These are phyloP conservation scores for Ramphastos sulfuratus DNA, from an alignment of 2,113 vertebrate genomes.

Conservation along the genomic window DNA sequence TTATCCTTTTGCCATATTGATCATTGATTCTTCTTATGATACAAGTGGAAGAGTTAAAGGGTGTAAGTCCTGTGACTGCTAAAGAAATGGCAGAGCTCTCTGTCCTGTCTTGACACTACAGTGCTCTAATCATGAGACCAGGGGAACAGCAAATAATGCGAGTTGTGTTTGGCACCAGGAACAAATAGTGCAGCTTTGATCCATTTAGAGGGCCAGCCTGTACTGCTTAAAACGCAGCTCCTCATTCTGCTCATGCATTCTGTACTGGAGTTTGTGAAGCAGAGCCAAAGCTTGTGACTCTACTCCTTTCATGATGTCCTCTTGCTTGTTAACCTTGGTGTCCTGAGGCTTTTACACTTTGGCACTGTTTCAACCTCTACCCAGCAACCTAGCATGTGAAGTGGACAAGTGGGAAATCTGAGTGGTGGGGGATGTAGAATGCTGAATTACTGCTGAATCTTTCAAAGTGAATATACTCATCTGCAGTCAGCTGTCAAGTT, in stretches of 20 bases:
- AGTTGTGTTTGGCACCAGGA: background rate
- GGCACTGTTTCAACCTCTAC: background rate
- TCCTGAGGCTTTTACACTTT: background rate
- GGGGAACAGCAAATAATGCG: background rate
- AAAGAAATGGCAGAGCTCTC: background rate
- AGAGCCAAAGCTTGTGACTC: background rate
- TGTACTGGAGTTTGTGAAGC: background rate
- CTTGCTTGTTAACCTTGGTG: background rate
- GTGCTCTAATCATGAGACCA: background rate
- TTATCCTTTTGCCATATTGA: background rate
- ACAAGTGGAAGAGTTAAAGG: background rate
- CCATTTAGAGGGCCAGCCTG: background rate
- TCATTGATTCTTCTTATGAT: background rate
- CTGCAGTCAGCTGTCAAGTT: background rate
- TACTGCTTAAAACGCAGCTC: background rate
- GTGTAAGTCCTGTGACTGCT: background rate
- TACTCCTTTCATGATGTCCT: background rate
- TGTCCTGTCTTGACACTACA: background rate
- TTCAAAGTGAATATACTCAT: background rate
- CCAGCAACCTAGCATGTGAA: background rate
- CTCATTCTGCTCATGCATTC: background rate
- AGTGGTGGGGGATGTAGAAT: fast-evolving
- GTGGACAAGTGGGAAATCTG: background rate
- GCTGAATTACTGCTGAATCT: background rate
- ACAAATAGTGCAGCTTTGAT: background rate